Evolutionary conservation across 1,140 invertebrate species (phyloP), one percentile per base, ranked within the genome.

Genomic region (Grapholita molesta): DNA sequence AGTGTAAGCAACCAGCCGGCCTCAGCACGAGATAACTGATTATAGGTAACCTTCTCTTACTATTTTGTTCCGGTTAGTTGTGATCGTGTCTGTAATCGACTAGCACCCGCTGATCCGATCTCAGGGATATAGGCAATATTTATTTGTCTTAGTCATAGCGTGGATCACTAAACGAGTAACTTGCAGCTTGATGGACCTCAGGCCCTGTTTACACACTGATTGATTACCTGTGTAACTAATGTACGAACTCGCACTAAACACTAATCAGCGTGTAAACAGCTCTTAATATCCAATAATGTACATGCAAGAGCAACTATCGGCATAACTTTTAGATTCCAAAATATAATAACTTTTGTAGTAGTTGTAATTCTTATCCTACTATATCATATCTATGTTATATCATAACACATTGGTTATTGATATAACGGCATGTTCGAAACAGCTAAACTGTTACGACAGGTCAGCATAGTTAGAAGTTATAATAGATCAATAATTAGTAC

Each of bases 31-130:
- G 70, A 72, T 61, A 61, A 61, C 55, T 32, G 55, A 61, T 28
- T 61, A 61, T 61, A 61, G 55, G 55, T 32, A 66, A 42, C 65
- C 65, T 66, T 66, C 72, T 82, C 71, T 71, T 78, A 52, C 68
- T 73, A 53, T 77, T 74, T 76, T 71, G 72, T 76, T 79, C 73
- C 77, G 79, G 72, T 76, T 72, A 24, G 33, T 21, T n/a, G 18
- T 24, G 42, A 66, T 70, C 25, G 48, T 68, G 57, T 57, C 15
- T 35, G 64, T 38, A 33, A 38, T 65, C 33, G 30, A 33, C 18
- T 15, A 15, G 55, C 55, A 38, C 18, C 28, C 24, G 55, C 25
- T 28, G 12, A 61, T 61, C 55, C 25, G 55, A 61, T 61, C 55
- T 61, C 25, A 61, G 55, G 55, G 42, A 48, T 48, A 18, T 48